Evolutionary conservation across 2,797 vertebrate genomes (phyloP).

Genomic region (Sebastes minor): DNA sequence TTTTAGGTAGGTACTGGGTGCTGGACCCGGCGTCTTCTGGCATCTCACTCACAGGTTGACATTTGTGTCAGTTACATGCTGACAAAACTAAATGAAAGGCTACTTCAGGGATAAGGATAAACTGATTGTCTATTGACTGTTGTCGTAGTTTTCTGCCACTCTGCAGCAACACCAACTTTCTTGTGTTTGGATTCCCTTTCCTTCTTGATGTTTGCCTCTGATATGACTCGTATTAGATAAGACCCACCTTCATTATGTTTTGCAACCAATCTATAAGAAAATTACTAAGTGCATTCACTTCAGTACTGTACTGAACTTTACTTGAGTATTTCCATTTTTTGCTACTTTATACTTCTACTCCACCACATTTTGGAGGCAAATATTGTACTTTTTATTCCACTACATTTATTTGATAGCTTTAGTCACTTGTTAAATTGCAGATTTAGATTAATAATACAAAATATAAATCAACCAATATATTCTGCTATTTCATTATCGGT

Average conservation of each 20-base stretch:
- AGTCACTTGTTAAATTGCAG: neutral
- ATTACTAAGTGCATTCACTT: neutral
- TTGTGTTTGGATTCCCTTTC: neutral
- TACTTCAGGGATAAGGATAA: neutral
- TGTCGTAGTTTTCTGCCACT: neutral
- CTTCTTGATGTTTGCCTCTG: neutral
- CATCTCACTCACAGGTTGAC: neutral
- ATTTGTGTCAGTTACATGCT: neutral
- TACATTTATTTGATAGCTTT: neutral
- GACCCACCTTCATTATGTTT: neutral
- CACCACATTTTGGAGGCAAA: neutral
- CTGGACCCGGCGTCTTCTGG: rapidly evolving
- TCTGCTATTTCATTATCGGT: neutral
- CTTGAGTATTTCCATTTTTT: too few species aligned
- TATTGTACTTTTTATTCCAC: neutral
- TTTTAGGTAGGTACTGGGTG: neutral
- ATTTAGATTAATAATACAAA: neutral
- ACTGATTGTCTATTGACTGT: neutral
- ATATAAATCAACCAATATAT: neutral
- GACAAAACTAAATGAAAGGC: neutral
- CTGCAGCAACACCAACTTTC: neutral
- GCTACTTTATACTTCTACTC: too few species aligned
- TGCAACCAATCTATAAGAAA: neutral
- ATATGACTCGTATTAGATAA: neutral
- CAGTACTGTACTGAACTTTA: neutral